A percentile compares a stretch with the other conserved stretches of the same genome.
Evolutionary conservation across 2,113 vertebrate species (phyloP).

Genomic region (Etheostoma cragini): DNA sequence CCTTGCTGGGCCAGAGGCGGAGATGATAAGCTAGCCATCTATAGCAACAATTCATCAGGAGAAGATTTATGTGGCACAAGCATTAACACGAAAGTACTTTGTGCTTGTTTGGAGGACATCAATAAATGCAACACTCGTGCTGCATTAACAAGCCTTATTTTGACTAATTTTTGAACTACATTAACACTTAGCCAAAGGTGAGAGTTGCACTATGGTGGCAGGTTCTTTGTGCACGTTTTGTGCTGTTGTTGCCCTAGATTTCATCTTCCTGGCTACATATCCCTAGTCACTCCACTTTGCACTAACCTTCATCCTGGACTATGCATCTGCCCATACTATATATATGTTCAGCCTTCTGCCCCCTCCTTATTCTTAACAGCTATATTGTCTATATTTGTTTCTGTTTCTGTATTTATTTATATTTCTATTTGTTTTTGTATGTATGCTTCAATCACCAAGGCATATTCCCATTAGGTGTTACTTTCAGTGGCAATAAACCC

Average conservation of each 20-base stretch:
- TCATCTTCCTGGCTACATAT: background rate
- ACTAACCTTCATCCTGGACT: too few relatives aligned
- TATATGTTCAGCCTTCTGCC: too few relatives aligned
- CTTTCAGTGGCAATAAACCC: too few relatives aligned
- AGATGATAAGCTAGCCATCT: background rate
- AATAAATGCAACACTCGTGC: background rate
- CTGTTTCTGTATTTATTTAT: too few relatives aligned
- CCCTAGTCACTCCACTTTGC: too few relatives aligned
- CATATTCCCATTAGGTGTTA: too few relatives aligned
- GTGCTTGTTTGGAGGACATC: background rate
- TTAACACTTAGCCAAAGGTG: background rate
- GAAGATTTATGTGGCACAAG: background rate
- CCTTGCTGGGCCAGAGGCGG: slow-evolving; percentile 14
- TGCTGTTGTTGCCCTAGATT: background rate
- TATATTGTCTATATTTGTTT: too few relatives aligned
- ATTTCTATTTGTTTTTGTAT: too few relatives aligned
- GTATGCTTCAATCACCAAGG: too few relatives aligned
- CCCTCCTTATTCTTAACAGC: too few relatives aligned
- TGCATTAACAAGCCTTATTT: background rate
- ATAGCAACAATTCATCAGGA: slow-evolving; percentile 1
- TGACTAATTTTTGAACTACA: background rate
- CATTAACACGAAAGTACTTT: slow-evolving; percentile 3
- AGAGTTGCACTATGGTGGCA: background rate
- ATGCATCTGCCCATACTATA: too few relatives aligned
- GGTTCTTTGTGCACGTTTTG: background rate